Evolutionary conservation across 2,797 vertebrate genomes (phyloP), one percentile per base, ranked within the genome.

Genomic region (Notolabrus celidotus): DNA sequence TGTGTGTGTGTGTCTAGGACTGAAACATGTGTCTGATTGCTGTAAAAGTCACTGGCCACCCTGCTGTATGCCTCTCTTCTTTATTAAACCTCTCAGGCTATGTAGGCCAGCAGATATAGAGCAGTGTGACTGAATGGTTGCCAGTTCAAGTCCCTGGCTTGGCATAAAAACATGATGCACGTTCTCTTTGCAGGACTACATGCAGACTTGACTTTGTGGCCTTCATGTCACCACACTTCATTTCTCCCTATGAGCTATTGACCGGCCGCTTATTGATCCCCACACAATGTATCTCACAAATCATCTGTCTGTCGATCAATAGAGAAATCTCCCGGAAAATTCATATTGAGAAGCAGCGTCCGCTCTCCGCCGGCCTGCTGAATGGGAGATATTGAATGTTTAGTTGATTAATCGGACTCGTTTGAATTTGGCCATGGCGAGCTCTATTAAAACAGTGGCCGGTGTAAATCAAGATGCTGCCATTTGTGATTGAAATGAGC

Each of bases 311-410:
- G 93, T 89, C 93, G 95, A 99, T 99, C 97, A 79, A 99, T 98
- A 96, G 92, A 96, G 96, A 99, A 97, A 99, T 97, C 97, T 98
- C 95, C 96, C 89, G 96, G 96, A 99, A 98, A 98, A 97, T 99
- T 98, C 97, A 96, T 97, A 97, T 96, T 96, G 97, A 96, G 75
- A 93, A 96, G 95, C 15, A 3, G 92, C 91, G 94, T 86, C 95
- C 94, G 95, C 95, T 96, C 93, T 92, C 94, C 91, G 95, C 95
- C 95, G 93, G 95, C 95, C 94, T 94, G 95, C 94, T 93, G 94
- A 94, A 94, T 92, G 93, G 94, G 92, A 93, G 86, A 89, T 97
- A 98, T 97, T 95, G 97, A 97, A 97, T 96, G 96, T 96, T 97
- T 95, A 91, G 93, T 95, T 98, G 97, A 99, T 97, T 96, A 97